Evolutionary conservation across 53 echinoderm and acorn worm genomes (phyloP).

Genomic region (Glandiceps talaboti): DNA sequence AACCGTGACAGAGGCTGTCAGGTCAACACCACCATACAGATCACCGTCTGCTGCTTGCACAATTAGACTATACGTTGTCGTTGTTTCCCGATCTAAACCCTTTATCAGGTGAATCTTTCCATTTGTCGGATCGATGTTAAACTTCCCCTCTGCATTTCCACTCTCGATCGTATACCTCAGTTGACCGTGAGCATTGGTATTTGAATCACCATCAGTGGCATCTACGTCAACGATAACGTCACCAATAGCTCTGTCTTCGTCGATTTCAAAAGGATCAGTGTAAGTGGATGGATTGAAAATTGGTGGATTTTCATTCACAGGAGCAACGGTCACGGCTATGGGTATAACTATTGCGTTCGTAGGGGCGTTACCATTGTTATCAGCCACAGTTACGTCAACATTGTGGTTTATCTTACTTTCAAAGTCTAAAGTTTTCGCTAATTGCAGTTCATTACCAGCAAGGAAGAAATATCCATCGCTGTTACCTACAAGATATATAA

Average conservation of each 20-base stretch:
- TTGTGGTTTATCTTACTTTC: too few species aligned
- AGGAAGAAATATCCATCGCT: too few species aligned
- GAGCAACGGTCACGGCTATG: neutral
- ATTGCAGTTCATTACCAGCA: too few species aligned
- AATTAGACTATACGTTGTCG: constrained; percentile 34
- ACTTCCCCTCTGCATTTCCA: constrained; percentile 56
- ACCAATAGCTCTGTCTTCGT: constrained; percentile 47
- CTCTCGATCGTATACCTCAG: constrained; percentile 53
- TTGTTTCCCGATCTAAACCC: constrained; percentile 52
- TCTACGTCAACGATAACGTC: constrained; percentile 39
- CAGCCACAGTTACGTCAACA: constrained; percentile 47
- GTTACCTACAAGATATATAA: too few species aligned
- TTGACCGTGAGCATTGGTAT: constrained; percentile 40
- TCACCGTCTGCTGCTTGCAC: constrained; percentile 58
- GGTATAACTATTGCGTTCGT: too few species aligned
- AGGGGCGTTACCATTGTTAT: too few species aligned
- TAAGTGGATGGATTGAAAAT: too few species aligned
- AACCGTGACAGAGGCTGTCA: too few species aligned
- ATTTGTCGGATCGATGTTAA: constrained; percentile 43
- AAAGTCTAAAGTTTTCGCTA: too few species aligned
- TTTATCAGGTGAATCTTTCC: constrained; percentile 44
- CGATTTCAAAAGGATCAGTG: neutral
- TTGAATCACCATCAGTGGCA: constrained; percentile 57
- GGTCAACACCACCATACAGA: constrained; percentile 9
- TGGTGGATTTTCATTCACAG: too few species aligned